These are phyloP conservation scores for Saguinus midas DNA, from an alignment of 2,113 vertebrate species.

Conservation along the genomic window DNA sequence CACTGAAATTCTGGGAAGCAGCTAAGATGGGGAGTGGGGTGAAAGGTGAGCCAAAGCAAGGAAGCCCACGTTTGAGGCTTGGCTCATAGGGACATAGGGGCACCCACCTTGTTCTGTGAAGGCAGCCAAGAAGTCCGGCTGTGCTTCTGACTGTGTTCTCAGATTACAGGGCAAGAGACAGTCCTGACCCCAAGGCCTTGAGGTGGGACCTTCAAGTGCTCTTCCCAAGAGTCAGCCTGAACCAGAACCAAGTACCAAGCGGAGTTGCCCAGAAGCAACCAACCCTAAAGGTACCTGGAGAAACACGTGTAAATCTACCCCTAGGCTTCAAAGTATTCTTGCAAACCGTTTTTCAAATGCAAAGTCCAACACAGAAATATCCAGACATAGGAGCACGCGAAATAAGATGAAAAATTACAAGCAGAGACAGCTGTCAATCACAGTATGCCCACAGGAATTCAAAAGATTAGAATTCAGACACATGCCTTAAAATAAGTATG, in stretches of 20 bases:
- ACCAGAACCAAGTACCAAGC: background rate
- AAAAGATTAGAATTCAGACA: background rate
- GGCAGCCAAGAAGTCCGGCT: fast-evolving
- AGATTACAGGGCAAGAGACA: background rate
- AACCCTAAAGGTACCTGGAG: background rate
- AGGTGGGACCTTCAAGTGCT: background rate
- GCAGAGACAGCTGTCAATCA: background rate
- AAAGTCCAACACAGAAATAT: background rate
- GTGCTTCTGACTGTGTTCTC: background rate
- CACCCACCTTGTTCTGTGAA: fast-evolving
- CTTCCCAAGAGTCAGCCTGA: background rate
- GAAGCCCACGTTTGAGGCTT: background rate
- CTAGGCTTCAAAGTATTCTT: background rate
- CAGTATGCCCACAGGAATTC: fast-evolving
- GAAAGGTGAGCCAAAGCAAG: too few species aligned
- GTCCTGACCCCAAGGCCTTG: fast-evolving
- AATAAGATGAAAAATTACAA: background rate
- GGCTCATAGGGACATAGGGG: fast-evolving
- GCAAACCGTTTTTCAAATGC: background rate
- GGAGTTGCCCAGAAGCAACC: background rate
- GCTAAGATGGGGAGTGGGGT: too few species aligned
- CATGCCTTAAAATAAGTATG: background rate
- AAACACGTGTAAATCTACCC: background rate
- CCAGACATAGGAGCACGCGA: background rate
- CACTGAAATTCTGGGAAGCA: background rate